Evolutionary conservation across 2,888 invertebrate genomes (phyloP), one percentile per base, ranked within the genome.

Genomic region (Hedychridium roseum): DNA sequence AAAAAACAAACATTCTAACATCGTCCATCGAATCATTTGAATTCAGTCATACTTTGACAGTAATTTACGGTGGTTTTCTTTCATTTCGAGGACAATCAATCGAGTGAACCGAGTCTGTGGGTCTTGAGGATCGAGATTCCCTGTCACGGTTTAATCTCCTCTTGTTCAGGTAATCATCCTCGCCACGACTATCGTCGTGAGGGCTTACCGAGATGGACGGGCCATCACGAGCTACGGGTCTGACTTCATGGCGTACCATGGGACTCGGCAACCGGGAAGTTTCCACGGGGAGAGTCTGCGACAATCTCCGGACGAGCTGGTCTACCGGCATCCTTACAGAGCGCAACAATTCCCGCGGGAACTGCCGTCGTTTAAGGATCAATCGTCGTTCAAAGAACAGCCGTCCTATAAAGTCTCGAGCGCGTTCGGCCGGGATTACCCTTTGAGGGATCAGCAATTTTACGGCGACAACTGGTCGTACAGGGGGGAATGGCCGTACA

Each of bases 91-190:
- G 14, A 9, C 23, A 9, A 7, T n/a, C n/a, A 35, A 35, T 3
- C 17, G 9, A 2, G 35, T 20, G 17, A 3, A 9, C 11, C 16
- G 6, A n/a, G n/a, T n/a, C n/a, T n/a, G n/a, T n/a, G n/a, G n/a
- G n/a, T n/a, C n/a, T n/a, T n/a, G n/a, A n/a, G n/a, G n/a, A 12
- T 37, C 14, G 6, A 23, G n/a, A 15, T 32, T 15, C 14, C 23
- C 11, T 21, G 2, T 23, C 14, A 6, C n/a, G 3, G 9, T 26
- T 26, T 38, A 21, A 32, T 17, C 34, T 32, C n/a, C 21, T 38
- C 26, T 7, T 27, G 46, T 42, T 14, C 56, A 74, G 73, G 57
- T 66, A 16, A 48, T 71, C 34, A 35, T 73, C 40, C 42, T 64
- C 21, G 54, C 40, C 36, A 58, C 62, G 51, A 50, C 54, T 15